Percentiles rank a stretch among this genome's conserved stretches.
These are phyloP conservation scores for Corythornis madagascariensis DNA, from an alignment of 2,113 vertebrate genomes.

Conservation along the genomic window DNA sequence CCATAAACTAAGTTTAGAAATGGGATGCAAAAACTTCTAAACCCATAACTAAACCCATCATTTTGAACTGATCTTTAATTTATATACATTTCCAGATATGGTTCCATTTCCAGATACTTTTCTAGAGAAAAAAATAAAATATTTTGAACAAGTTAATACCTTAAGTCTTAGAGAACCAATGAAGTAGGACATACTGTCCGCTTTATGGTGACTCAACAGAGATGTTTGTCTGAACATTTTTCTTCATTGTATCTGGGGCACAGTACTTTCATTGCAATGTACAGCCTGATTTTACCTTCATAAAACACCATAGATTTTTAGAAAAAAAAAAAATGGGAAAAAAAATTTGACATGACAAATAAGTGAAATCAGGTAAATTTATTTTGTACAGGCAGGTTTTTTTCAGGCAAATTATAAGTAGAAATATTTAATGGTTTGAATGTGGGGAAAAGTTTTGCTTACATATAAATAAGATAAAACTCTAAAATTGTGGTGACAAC, in stretches of 20 bases:
- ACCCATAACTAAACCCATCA: not conserved
- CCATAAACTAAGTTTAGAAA: not conserved
- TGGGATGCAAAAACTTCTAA: not conserved
- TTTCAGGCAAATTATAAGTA: not conserved
- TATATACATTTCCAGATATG: not conserved
- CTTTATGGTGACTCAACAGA: not conserved
- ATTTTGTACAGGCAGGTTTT: not conserved
- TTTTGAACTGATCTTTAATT: not conserved
- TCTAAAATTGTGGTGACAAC: not conserved
- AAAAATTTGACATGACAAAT: not conserved
- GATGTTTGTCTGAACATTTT: not conserved
- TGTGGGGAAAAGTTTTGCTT: not conserved
- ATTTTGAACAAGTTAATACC: not conserved
- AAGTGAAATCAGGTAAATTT: not conserved
- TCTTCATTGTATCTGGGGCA: not conserved
- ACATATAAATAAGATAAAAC: not conserved
- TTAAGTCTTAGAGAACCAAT: not conserved
- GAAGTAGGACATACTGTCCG: not conserved
- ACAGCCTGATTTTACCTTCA: not conserved
- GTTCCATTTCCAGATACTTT: not conserved
- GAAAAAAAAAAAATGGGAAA: not conserved
- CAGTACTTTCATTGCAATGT: not conserved
- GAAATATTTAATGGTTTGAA: not conserved
- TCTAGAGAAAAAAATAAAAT: not conserved
- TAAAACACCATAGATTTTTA: not conserved